These are phyloP conservation scores for Odobenus rosmarus DNA, from an alignment of 2,113 vertebrate genomes.

Conservation along the genomic window DNA sequence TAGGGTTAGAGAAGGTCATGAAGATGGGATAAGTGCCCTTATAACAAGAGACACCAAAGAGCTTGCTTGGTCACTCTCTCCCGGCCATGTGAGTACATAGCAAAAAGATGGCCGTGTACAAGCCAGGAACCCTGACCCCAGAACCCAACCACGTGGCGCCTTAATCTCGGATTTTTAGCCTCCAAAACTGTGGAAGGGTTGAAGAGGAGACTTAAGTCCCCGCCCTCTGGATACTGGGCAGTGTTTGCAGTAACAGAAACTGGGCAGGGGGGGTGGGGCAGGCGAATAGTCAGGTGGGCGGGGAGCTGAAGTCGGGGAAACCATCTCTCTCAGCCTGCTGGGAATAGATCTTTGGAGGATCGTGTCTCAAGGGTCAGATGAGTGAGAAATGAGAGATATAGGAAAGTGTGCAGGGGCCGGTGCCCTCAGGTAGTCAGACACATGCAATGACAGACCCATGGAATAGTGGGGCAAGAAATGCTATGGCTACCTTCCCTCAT, in stretches of 20 bases:
- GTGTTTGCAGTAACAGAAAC: background rate
- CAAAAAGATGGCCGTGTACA: background rate
- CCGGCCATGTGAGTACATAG: background rate
- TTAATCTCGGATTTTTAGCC: background rate
- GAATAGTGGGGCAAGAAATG: background rate
- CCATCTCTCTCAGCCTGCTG: background rate
- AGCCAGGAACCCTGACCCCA: background rate
- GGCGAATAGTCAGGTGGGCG: background rate
- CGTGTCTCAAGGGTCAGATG: background rate
- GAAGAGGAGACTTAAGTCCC: no score
- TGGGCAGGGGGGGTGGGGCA: background rate
- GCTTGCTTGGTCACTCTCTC: background rate
- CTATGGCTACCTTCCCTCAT: background rate
- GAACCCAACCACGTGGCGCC: background rate
- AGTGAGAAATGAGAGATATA: background rate
- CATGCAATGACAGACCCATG: background rate
- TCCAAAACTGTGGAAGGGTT: background rate
- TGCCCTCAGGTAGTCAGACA: background rate
- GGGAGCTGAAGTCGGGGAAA: background rate
- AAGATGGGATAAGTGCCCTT: background rate
- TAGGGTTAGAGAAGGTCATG: background rate
- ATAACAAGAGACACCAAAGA: background rate
- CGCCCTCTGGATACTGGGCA: no score
- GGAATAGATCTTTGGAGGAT: background rate
- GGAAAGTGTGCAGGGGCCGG: background rate